phyloP scores from a whole-genome alignment of 1,140 invertebrate genomes.

The Dinothrombium tinctorium region DNA sequence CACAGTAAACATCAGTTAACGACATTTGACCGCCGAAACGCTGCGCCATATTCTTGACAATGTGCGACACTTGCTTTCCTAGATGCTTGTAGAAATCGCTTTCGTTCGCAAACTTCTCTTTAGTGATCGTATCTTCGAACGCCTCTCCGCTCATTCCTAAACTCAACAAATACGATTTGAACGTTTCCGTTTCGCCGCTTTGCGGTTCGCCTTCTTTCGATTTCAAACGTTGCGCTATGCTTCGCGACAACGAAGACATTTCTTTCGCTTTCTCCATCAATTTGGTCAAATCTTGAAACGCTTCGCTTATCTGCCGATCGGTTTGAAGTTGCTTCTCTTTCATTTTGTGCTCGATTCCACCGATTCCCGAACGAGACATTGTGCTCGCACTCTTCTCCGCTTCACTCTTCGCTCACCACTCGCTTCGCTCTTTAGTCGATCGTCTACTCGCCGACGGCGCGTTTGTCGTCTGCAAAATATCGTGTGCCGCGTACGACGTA shows the following conservation, averaged over 20 bases:
- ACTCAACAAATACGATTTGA: slow-evolving; percentile 85
- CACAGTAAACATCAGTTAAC: slow-evolving; percentile 82
- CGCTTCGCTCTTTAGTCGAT: too few species aligned
- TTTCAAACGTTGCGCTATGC: slow-evolving; percentile 74
- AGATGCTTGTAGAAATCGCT: slow-evolving; percentile 65
- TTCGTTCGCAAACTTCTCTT: slow-evolving; percentile 57
- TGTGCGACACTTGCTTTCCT: slow-evolving; percentile 56
- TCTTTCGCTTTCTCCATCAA: slow-evolving; percentile 80
- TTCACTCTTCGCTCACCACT: too few species aligned
- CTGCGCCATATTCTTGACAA: slow-evolving; percentile 53
- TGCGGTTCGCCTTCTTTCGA: slow-evolving; percentile 86
- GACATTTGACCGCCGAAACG: slow-evolving; percentile 89
- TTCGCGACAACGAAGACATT: slow-evolving; percentile 78
- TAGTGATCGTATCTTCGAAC: slow-evolving; percentile 59
- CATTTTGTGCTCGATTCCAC: slow-evolving; percentile 78
- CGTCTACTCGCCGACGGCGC: too few species aligned
- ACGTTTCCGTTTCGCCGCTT: slow-evolving; percentile 85
- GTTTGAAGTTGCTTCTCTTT: slow-evolving; percentile 69
- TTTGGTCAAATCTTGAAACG: slow-evolving; percentile 83
- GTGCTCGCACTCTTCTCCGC: background rate
- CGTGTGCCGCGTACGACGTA: too few species aligned
- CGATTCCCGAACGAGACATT: slow-evolving; percentile 47
- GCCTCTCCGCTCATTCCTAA: slow-evolving; percentile 48
- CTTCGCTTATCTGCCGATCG: slow-evolving; percentile 65
- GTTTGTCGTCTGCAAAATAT: too few species aligned